Evolutionary conservation across 92 coral and sea anemone genomes (phyloP), one percentile per base, ranked within the genome.

Genomic region (Siderastrea siderea): DNA sequence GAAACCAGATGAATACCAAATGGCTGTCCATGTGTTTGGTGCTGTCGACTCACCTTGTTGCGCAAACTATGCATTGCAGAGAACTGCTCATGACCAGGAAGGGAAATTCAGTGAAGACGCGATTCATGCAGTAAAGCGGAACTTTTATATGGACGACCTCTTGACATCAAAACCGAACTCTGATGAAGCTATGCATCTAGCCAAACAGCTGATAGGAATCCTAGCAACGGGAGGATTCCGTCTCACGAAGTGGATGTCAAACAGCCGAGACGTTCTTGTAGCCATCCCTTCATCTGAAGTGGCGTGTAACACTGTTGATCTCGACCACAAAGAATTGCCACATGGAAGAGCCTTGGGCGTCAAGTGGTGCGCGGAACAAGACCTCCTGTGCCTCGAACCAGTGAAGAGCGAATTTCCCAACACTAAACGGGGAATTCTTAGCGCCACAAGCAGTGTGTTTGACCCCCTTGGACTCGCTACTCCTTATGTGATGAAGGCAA

Each of bases 21-120:
- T 89, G 93, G 69, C 84, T 10, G 83, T 80, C 10, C 91, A 84
- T 50, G 86, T 84, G 49, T 92, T 92, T 74, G 90, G 90, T 13
- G 86, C 95, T 10, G 81, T 87, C 13, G 83, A 91, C 48, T 91
- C 88, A 2, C 91, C 94, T 1, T 68, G 94, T 64, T 87, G 94
- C 63, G 91, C 94, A 1, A 82, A 55, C 79, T 83, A 78, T 74
- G 77, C 74, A 49, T 81, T 84, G 19, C 84, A 79, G 62, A 92
- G 83, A 79, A 77, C 94, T 19, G 92, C 86, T 13, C 68, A 74
- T 17, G 86, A 92, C 44, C 84, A 88, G 88, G 1, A 47, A 64
- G 55, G 8, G 57, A 71, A 88, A 62, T 77, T 65, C 74, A 79
- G 17, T 19, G 84, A 65, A 2, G 84, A 79, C 17, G 50, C 61